Evolutionary conservation across 53 echinoderm and acorn worm species (phyloP).

Genomic region (Stichopus horrens): DNA sequence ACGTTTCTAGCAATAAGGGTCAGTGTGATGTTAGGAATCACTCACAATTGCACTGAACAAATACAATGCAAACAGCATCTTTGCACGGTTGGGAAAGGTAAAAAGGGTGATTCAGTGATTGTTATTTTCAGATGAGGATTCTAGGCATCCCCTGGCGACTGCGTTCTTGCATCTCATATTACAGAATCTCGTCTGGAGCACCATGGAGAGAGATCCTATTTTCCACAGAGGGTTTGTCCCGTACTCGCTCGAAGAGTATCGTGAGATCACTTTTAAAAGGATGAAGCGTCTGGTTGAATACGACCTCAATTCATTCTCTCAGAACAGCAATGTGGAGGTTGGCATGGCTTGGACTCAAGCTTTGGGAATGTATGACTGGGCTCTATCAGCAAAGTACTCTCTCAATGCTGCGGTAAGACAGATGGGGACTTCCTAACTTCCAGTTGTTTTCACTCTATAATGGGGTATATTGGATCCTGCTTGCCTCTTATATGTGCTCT

Average conservation of each 20-base stretch:
- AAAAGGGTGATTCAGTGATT: no score
- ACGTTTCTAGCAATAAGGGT: no score
- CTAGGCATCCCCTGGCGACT: no score
- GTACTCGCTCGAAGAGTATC: conserved; percentile 57
- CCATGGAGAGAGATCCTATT: conserved; percentile 70
- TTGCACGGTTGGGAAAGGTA: no score
- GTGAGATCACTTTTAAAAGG: conserved; percentile 50
- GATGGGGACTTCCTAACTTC: neutral
- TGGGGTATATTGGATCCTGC: neutral
- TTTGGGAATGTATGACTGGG: conserved; percentile 71
- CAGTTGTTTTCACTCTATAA: neutral
- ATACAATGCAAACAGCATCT: no score
- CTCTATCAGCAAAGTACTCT: conserved; percentile 65
- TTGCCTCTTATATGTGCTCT: no score
- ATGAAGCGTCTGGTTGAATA: conserved; percentile 64
- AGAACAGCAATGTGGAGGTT: conserved; percentile 46
- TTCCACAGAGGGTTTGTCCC: conserved; percentile 58
- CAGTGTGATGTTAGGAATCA: no score
- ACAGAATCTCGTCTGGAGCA: conserved; percentile 70
- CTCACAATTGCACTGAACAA: no score
- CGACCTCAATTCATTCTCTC: conserved; percentile 49
- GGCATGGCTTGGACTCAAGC: conserved; percentile 62
- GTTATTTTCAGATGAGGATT: no score
- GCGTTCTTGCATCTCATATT: neutral
- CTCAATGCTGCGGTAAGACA: conserved; percentile 61